Percentiles rank a stretch among this genome's conserved stretches.
Conservation (phyloP, 2,888 invertebrate species). For the Alviniconcha strummeri region DNA sequence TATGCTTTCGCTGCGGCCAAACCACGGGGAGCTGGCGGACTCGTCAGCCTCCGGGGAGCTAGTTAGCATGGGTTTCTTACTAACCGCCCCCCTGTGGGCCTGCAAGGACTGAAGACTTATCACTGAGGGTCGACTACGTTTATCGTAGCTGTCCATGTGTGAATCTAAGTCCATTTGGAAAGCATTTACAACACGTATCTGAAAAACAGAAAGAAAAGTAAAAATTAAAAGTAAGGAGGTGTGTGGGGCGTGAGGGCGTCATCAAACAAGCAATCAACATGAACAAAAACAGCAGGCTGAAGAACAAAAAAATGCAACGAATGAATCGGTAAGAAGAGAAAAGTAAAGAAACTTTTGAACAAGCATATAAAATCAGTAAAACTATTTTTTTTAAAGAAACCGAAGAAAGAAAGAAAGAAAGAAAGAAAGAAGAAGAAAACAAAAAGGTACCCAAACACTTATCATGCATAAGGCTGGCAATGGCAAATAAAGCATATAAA, state of each 20-base stretch:
- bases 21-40: conserved; percentile 55
- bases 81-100: conserved; percentile 55
- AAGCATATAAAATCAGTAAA: not conserved
- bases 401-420: not conserved
- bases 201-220: conserved; percentile 72
- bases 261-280: not conserved
- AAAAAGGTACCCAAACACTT: not conserved
- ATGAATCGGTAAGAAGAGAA: conserved; percentile 24
- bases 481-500: too few species aligned
- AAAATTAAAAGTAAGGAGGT: conserved; percentile 31
- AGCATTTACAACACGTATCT: conserved; percentile 99
- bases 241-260: conserved; percentile 20
- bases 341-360: not conserved
- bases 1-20: conserved; percentile 67
- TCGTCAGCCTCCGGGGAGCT: conserved; percentile 68
- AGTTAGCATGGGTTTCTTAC: conserved; percentile 63
- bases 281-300: not conserved
- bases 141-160: conserved; percentile 77
- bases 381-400: too few species aligned
- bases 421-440: not conserved
- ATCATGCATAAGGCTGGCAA: too few species aligned
- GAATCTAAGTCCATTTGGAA: conserved; percentile 80
- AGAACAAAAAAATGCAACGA: conserved; percentile 24
- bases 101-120: conserved; percentile 70
- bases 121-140: conserved; percentile 71